Conservation (phyloP, 2,888 invertebrate genomes). For the Sturmia bella region DNA sequence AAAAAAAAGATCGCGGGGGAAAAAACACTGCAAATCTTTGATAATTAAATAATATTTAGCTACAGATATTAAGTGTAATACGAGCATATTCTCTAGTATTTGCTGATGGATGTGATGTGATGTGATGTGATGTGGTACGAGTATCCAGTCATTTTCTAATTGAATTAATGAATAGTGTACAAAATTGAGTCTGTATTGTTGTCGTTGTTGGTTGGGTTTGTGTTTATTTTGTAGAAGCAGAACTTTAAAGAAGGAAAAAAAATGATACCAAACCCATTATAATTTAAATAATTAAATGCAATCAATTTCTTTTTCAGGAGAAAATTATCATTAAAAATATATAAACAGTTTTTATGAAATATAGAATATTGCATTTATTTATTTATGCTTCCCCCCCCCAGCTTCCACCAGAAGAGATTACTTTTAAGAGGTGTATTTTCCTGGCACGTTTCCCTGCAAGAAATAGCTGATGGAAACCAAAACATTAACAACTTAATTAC, state of each 20-base stretch:
- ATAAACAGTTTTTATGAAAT: not conserved
- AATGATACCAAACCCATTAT: constrained; percentile 51
- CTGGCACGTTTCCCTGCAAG: too few relatives aligned
- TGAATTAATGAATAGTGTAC: constrained; percentile 61
- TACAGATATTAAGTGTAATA: constrained; percentile 31
- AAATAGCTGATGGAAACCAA: too few relatives aligned
- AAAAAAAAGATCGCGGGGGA: constrained; percentile 26
- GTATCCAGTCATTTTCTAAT: constrained; percentile 65
- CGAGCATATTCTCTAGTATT: constrained; percentile 33
- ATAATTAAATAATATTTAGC: constrained; percentile 69
- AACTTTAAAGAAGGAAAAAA: too few relatives aligned
- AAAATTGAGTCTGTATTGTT: constrained; percentile 11
- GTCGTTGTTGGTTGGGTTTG: not conserved
- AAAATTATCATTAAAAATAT: constrained; percentile 36
- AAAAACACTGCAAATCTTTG: constrained; percentile 59
- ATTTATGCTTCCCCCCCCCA: too few relatives aligned
- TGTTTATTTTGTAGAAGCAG: not conserved
- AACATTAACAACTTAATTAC: too few relatives aligned
- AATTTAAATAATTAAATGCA: constrained; percentile 60
- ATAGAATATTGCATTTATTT: too few relatives aligned
- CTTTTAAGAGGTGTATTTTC: too few relatives aligned
- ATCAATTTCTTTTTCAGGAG: constrained; percentile 26
- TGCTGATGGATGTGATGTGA: constrained; percentile 42
- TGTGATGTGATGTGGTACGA: too few relatives aligned
- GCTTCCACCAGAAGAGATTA: too few relatives aligned